phyloP scores from a whole-genome alignment of 2,113 vertebrate species.

The Casuarius casuarius region DNA sequence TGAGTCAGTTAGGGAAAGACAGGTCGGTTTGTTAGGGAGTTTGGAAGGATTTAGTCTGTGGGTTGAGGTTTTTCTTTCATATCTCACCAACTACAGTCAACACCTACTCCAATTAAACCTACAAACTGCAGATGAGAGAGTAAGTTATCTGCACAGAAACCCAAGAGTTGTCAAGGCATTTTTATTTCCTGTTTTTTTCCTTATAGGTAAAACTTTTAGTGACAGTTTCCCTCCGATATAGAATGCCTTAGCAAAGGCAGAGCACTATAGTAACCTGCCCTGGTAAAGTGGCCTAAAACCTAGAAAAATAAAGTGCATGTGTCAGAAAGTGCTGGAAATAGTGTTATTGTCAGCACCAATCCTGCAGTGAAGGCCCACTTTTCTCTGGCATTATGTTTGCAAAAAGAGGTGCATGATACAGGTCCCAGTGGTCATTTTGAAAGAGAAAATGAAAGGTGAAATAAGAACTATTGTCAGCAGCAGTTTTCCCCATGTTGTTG shows the following conservation, averaged over 20 bases:
- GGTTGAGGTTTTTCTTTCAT: not conserved
- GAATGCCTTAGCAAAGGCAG: not conserved
- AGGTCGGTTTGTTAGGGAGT: not conserved
- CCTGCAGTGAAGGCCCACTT: not conserved
- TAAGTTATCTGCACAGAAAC: not conserved
- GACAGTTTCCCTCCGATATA: not conserved
- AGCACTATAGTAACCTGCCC: not conserved
- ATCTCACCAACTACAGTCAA: not conserved
- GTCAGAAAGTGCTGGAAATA: conserved; percentile 11
- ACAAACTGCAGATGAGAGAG: not conserved
- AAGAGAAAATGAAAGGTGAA: not conserved
- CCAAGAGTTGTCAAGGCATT: not conserved
- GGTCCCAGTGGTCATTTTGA: not conserved
- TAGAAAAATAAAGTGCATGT: not conserved
- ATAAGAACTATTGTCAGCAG: not conserved
- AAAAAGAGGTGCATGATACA: not conserved
- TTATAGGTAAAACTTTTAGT: not conserved
- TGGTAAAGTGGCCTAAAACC: not conserved
- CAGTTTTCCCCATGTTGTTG: not conserved
- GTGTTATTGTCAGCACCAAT: not conserved
- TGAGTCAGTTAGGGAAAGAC: not conserved
- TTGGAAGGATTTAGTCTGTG: not conserved
- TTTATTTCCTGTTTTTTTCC: not conserved
- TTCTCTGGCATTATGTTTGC: not conserved
- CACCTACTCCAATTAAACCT: not conserved